Evolutionary conservation across 2,888 invertebrate genomes (phyloP), one percentile per base, ranked within the genome.

Genomic region (Hipparchia sbordonii): DNA sequence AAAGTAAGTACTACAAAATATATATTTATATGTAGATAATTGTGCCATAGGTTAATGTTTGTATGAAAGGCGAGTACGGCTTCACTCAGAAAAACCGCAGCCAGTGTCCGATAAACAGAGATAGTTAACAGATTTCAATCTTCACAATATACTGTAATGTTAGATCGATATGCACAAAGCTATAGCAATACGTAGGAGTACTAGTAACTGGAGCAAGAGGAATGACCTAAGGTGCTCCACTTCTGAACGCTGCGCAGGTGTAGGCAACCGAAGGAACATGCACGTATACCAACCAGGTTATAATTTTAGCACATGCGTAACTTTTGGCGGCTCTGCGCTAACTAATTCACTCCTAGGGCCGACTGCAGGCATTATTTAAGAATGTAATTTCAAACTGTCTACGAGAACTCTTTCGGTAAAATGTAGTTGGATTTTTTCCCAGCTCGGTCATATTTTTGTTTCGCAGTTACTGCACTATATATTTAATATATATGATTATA

Each of bases 161-260:
- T 56, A 45, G 46, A 45, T 67, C 51, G 52, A 46, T 67, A 66
- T 9, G 51, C 65, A 12, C 56, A 39, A 56, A 72, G 63, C 61
- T 59, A 71, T 72, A 65, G 68, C 48, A 60, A 61, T 63, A 60
- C 57, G 72, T 70, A 70, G 70, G 70, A 63, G 72, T 8, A 23
- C 6, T 59, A 65, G 57, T 65, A 70, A 63, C 67, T 70, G 51
- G 72, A 69, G 59, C 67, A 70, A 61, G 74, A 69, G 72, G 68
- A 74, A 76, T 57, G 74, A 76, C 76, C 76, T 72, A 68, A 71
- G 70, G 70, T 72, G 76, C 57, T 72, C 76, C 67, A 74, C 74
- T 68, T 73, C 68, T 67, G 57, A 66, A 67, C 71, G 73, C 63
- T 72, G 74, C 74, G 67, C 76, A 77, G 75, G 74, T 76, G 73